phyloP scores from a whole-genome alignment of 2,113 vertebrate species.

The Strix aluco region DNA sequence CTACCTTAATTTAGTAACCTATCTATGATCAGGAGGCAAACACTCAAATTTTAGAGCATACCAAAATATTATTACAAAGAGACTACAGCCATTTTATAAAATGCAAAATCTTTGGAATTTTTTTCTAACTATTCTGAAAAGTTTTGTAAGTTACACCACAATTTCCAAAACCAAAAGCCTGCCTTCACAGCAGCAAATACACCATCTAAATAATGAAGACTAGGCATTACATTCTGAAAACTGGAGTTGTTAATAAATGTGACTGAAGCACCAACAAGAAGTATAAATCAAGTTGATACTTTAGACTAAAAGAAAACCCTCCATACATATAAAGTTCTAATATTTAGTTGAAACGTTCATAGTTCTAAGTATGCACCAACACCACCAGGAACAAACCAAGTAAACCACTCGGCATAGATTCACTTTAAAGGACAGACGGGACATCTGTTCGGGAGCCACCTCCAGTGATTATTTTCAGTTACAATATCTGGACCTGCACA shows the following conservation, averaged over 20 bases:
- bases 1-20: background rate
- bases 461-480: background rate
- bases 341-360: background rate
- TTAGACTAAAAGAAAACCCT: background rate
- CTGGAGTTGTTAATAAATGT: background rate
- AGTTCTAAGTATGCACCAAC: background rate
- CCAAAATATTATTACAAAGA: background rate
- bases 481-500: background rate
- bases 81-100: background rate
- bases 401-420: background rate
- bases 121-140: background rate
- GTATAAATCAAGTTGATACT: background rate
- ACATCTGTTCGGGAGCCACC: background rate
- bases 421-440: background rate
- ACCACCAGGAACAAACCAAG: background rate
- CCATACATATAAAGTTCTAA: background rate
- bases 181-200: background rate
- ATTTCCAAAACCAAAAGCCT: background rate
- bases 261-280: background rate
- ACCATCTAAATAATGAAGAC: background rate
- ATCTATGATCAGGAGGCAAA: background rate
- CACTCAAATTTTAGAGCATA: background rate
- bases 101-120: background rate
- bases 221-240: background rate
- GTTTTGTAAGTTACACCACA: background rate